Conservation (phyloP, 2,888 invertebrate species). For the Cinara cedri region DNA sequence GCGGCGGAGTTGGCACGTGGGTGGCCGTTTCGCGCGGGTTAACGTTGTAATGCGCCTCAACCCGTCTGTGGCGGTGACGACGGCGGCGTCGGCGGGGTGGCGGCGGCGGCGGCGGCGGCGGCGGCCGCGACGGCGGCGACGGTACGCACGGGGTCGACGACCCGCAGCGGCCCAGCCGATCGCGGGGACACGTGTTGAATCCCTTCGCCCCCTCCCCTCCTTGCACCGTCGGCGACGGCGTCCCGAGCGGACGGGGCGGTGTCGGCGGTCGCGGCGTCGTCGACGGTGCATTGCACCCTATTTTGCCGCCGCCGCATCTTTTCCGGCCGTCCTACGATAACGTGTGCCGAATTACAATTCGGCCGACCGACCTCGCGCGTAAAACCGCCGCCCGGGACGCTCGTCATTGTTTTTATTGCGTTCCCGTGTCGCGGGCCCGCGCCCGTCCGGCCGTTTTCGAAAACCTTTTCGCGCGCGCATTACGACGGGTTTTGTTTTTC, state of each 20-base stretch:
- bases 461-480: not conserved
- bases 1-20: not conserved
- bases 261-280: not conserved
- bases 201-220: conserved; percentile 46
- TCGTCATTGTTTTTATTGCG: no score
- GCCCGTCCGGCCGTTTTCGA: no score
- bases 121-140: not conserved
- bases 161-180: conserved; percentile 23
- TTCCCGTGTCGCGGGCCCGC: no score
- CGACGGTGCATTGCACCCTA: conserved; percentile 6
- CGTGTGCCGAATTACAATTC: conserved; percentile 43
- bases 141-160: conserved; percentile 15
- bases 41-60: not conserved
- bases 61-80: not conserved
- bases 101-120: not conserved
- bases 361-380: not conserved
- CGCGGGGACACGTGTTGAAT: conserved; percentile 53
- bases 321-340: conserved; percentile 48
- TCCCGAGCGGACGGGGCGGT: not conserved
- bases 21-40: conserved; percentile 27
- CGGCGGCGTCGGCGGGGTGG: not conserved
- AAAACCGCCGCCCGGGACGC: no score
- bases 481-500: not conserved
- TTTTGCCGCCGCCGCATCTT: not conserved
- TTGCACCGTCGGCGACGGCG: no score